Base-by-base conservation (phyloP, 1,140 invertebrate species). In the Potamilus streckersoni region DNA sequence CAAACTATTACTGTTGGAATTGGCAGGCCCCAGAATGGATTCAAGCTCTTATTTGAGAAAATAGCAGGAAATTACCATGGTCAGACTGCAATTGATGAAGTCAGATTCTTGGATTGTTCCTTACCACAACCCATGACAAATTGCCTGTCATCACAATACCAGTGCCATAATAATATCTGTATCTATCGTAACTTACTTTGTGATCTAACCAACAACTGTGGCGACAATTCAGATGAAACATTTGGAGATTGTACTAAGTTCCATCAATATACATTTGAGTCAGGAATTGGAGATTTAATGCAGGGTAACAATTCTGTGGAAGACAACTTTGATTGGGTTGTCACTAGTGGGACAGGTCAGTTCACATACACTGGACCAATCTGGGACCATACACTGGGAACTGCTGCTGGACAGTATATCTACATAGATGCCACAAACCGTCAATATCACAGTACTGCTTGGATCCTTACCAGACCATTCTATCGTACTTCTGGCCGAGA, bases 381-480 rank as follows among this genome's bases (percentile, higher is more conserved):
- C 15, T 78, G 79, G 69, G 85, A 87, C 64, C 85, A 87, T 71
- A 85, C 82, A 11, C 67, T 67, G 64, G 84, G 85, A 31, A 81
- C 81, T n/a, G 55, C 57, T 23, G 76, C 76, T 71, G 91, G 90
- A 58, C 84, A 83, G 62, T 89, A 86, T 74, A 31, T 89, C 58
- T 87, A 85, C 74, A 85, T 88, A 56, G 84, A 85, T 74, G 78
- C 84, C 2, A 80, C 83, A 19, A 31, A 80, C 69, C 79, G 71
- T 56, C 93, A 93, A 27, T 93, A 94, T 81, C 82, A 80, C 60
- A 76, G 81, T 58, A 83, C 76, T 70, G 79, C 83, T 1, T 84
- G 82, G 83, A 71, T 87, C 5, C 16, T 83, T 0, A 79, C 83
- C 12, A 78, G 74, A 17, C 67, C 77, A 58, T 83, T 83, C 76